Evolutionary conservation across 1,140 invertebrate species (phyloP), one percentile per base, ranked within the genome.

Genomic region (Oreohelix idahoensis): DNA sequence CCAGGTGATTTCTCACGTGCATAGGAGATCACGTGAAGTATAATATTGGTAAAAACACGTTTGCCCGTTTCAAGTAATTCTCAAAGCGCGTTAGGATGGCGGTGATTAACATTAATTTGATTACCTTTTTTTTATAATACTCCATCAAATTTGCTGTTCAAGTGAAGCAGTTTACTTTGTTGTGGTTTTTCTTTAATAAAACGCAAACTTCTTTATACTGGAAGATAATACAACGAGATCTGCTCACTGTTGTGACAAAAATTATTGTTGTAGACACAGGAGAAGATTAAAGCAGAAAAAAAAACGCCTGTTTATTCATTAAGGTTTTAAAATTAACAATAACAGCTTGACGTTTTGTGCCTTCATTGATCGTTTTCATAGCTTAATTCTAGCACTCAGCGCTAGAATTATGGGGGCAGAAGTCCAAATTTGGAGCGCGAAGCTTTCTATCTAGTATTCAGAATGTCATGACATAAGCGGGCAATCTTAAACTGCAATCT

Each of bases 41-140:
- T 35, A 66, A 66, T 66, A 32, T 32, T 32, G 63, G 20, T 29
- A 58, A 66, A 66, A 29, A 32, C 5, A 32, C 32, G 63, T n/a
- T 2, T 8, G 63, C n/a, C 29, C 5, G n/a, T 66, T 32, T 32
- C 10, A 5, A 29, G 29, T n/a, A 32, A 32, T 66, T 66, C 29
- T 66, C 20, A 32, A 35, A 66, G 63, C n/a, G 29, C 29, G 10
- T 5, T 32, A 32, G 1, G 63, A 29, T 32, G 11, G 63, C 63
- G 63, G 63, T 32, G 63, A 32, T 66, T 66, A 66, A 66, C 63
- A 66, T 66, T 66, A 66, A 66, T 66, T 66, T 66, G 63, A 66
- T 66, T 66, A 66, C 63, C 63, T 66, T 66, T 5, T 23, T 35
- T 29, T n/a, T n/a, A n/a, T 66, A 29, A 66, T 32, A 66, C 8